Conservation (phyloP, 2,888 invertebrate genomes). For the Drosophila leonis region DNA sequence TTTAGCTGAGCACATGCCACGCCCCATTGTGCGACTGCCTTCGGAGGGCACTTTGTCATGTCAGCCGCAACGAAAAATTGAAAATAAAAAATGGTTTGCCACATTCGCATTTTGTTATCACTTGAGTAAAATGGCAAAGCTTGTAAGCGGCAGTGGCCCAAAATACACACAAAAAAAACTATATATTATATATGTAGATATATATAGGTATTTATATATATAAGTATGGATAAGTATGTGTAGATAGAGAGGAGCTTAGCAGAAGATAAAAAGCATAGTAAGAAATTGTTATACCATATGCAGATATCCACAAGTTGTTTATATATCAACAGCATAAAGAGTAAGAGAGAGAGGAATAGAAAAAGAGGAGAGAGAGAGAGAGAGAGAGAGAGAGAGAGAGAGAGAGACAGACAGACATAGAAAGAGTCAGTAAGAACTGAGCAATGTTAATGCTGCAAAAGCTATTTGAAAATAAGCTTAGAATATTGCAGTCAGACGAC, state of each 20-base stretch:
- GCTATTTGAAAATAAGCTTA: background rate
- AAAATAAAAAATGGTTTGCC: slow-evolving; percentile 72
- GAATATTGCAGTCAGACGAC: no score
- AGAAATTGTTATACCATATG: slow-evolving; percentile 6
- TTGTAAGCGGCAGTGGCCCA: slow-evolving; percentile 44
- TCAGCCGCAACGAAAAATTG: slow-evolving; percentile 74
- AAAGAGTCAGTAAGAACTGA: background rate
- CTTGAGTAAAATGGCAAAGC: slow-evolving; percentile 68
- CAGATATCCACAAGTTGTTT: background rate
- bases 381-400: no score
- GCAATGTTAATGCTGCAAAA: background rate
- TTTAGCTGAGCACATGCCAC: slow-evolving; percentile 57
- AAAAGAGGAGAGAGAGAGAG: background rate
- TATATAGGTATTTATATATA: slow-evolving; percentile 11
- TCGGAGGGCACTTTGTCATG: slow-evolving; percentile 78
- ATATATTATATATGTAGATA: background rate
- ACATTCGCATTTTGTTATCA: slow-evolving; percentile 40
- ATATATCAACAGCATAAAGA: background rate
- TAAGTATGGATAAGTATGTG: slow-evolving; percentile 9
- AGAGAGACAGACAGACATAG: background rate
- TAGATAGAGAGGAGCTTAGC: background rate
- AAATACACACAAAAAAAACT: slow-evolving; percentile 31
- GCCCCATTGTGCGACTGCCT: slow-evolving; percentile 29
- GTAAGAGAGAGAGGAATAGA: background rate
- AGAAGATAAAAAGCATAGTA: background rate